Evolutionary conservation across 2,797 vertebrate genomes (phyloP).

Genomic region (Eutrigla gurnardus): DNA sequence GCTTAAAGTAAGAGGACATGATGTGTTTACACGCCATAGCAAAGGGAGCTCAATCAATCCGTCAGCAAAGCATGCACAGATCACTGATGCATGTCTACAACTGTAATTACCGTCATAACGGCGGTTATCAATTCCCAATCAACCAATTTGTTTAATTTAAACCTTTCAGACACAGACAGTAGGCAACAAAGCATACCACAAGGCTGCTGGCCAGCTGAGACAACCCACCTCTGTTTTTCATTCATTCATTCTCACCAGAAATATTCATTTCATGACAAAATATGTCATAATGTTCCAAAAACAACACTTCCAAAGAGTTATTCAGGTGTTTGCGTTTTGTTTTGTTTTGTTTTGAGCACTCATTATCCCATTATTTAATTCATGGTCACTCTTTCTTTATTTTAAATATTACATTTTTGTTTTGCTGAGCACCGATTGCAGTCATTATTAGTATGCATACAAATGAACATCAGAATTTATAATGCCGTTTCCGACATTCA

Average conservation of each 20-base stretch:
- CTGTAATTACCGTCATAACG: conserved; percentile 29
- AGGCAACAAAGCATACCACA: conserved; percentile 3
- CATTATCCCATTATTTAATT: neutral
- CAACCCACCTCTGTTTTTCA: neutral
- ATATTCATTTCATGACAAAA: neutral
- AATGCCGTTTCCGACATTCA: neutral
- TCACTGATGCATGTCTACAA: conserved; percentile 2
- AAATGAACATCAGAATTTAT: neutral
- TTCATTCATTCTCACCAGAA: neutral
- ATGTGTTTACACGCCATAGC: conserved; percentile 17
- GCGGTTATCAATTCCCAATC: conserved; percentile 20
- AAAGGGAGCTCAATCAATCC: conserved; percentile 12
- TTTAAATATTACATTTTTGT: neutral
- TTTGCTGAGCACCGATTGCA: neutral
- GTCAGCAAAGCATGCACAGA: neutral
- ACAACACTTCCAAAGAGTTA: neutral
- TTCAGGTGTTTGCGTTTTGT: too few species aligned
- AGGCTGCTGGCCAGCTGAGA: conserved; percentile 6
- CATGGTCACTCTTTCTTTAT: conserved; percentile 1
- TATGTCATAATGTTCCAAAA: neutral
- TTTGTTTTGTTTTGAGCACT: neutral
- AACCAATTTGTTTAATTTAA: conserved; percentile 17
- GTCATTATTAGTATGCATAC: neutral
- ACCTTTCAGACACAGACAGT: conserved; percentile 19
- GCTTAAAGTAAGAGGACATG: neutral